Conservation (phyloP, 2,888 invertebrate genomes). For the Lamellibrachia satsuma region DNA sequence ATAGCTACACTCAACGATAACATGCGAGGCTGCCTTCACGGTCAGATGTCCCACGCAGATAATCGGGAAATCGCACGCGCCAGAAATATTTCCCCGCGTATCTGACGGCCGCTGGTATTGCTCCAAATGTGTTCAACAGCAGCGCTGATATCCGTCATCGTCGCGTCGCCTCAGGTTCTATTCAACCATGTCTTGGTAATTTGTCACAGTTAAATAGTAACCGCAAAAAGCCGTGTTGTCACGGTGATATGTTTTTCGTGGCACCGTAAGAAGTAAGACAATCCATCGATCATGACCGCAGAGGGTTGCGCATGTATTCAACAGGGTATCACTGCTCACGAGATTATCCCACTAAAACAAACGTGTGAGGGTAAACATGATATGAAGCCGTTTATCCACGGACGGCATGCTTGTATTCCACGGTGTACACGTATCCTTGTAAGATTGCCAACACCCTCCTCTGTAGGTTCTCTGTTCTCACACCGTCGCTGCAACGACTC, state of each 20-base stretch:
- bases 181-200: not conserved
- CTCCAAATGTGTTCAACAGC: too few relatives aligned
- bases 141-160: not conserved
- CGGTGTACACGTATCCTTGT: not conserved
- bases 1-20: not conserved
- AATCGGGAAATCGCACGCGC: constrained; percentile 9
- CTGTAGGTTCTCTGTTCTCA: not conserved
- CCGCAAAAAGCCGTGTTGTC: not conserved
- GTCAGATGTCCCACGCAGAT: constrained; percentile 6
- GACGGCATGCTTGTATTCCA: not conserved
- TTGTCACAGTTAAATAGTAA: not conserved
- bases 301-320: not conserved
- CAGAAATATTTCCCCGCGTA: not conserved
- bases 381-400: not conserved
- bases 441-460: not conserved
- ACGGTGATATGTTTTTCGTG: not conserved
- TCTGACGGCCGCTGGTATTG: not conserved
- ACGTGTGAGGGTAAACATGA: not conserved
- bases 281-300: not conserved
- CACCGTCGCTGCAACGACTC: not conserved
- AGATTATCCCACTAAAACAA: not conserved
- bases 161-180: not conserved
- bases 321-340: not conserved
- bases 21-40: not conserved
- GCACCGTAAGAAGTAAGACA: not conserved